Base-by-base conservation (phyloP, 2,888 invertebrate species). In the Eupithecia subumbrata region DNA sequence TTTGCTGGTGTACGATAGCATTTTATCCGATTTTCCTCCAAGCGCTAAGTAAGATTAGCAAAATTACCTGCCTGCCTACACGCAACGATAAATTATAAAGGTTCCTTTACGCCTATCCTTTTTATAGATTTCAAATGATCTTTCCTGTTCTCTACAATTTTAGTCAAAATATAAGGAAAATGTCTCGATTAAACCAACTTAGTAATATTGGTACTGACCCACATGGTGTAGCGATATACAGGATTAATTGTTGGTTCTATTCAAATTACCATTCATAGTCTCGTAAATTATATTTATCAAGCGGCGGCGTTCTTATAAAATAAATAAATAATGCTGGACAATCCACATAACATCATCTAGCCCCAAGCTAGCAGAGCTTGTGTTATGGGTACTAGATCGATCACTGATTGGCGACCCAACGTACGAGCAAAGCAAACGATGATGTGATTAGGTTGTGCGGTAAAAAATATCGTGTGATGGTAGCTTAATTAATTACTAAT, bases 21-120 rank as follows among this genome's bases (percentile, higher is more conserved):
- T 64, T 64, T 30, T 64, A 64, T 64, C 64, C 34, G 18, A 64
- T 64, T 64, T 18, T 34, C 64, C 64, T 64, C 34, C 34, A 64
- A 64, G 30, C 18, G 34, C 34, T 64, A 30, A 30, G 16, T 34
- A 64, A 30, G 30, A 64, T 64, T 64, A 64, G 64, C 34, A 64
- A 64, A 30, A 34, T 64, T 63, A 63, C 16, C 63, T 64, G 25
- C 60, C 60, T 14, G 18, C 64, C 63, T 63, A 63, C 63, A 63
- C 30, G 30, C 16, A 25, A 63, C 16, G 16, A 63, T 63, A 30
- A 25, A 30, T 63, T 63, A 25, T 25, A n/a, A 3, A 30, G n/a
- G 30, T 63, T 30, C 56, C 63, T 30, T 16, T 16, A 16, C 7
- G 63, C 63, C 63, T 30, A 16, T 63, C 7, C 25, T 16, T 63